Base-by-base conservation (phyloP, 2,888 invertebrate genomes). In the Beris morrisii region DNA sequence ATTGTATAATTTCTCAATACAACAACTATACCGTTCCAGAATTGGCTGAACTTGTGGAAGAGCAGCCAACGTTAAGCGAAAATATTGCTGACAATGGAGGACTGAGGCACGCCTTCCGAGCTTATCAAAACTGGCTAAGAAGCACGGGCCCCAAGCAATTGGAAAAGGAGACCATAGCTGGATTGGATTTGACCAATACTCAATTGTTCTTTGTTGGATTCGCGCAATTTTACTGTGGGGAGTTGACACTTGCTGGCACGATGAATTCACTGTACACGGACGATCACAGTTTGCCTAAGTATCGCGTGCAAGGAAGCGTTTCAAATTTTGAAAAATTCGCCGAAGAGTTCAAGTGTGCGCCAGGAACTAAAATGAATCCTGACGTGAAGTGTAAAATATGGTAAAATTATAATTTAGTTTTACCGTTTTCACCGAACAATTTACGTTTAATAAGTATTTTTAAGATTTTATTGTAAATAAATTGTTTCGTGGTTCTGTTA, bases 301-400 rank as follows among this genome's bases (percentile, higher is more conserved):
- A 70, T 63, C 67, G 73, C 50, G 71, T 72, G 3, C 69, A 69
- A 53, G 72, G 72, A 11, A 68, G 70, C 7, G 56, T 73, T 11
- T 65, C 66, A 6, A 73, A 73, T 52, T 71, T 69, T 31, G 69
- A 71, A 6, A 69, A 72, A n/a, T 73, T 73, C 31, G 53, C 70
- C 0, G 64, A 69, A 4, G 69, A 65, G 12, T 73, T 69, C n/a
- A 65, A 70, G 15, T 73, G 73, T 64, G 67, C 70, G 3, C 4
- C 31, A 5, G 70, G 69, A 4, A 82, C 86, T 2, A 86, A 85
- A 0, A 90, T 91, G 90, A 91, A 90, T 77, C 90, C 90, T 0
- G 78, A 75, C 31, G 82, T 84, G 64, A 90, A 90, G 77, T 90
- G 90, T 74, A 84, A 84, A 22, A 87, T 90, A 53, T 90, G 90